These are phyloP conservation scores for Amphiprion ocellaris DNA, from an alignment of 2,113 vertebrate genomes.

Conservation along the genomic window DNA sequence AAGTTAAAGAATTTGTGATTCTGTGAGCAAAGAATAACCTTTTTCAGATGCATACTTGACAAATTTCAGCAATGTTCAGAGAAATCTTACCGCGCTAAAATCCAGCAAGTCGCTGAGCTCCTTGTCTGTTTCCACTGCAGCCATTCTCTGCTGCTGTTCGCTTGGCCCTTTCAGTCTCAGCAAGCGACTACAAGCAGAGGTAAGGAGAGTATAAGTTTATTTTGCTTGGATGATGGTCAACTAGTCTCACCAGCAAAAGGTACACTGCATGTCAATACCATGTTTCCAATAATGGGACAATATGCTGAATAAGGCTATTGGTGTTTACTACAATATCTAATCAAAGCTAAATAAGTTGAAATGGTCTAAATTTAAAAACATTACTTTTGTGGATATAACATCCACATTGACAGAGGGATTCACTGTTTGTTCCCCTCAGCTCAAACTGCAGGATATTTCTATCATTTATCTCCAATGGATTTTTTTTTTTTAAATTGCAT, in stretches of 20 bases:
- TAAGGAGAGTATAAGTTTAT: constrained; percentile 53
- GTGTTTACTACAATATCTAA: background rate
- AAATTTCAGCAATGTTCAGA: constrained; percentile 40
- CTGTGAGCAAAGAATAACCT: constrained; percentile 12
- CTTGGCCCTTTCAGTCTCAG: constrained; percentile 87
- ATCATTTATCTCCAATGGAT: too few relatives aligned
- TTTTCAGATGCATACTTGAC: constrained; percentile 13
- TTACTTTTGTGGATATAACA: background rate
- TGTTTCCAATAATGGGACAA: background rate
- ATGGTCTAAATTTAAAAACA: background rate
- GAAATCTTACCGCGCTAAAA: constrained; percentile 94
- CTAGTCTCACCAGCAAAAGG: constrained; percentile 16
- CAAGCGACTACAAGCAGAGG: constrained; percentile 76
- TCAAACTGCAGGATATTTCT: background rate
- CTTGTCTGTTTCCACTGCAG: constrained; percentile 96
- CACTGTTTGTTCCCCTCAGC: background rate
- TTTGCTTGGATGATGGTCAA: constrained; percentile 5
- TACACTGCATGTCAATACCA: background rate
- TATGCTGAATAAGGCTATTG: background rate
- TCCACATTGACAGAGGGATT: background rate
- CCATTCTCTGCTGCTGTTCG: constrained; percentile 90
- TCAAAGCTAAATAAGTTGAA: background rate
- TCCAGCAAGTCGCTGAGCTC: constrained; percentile 98
- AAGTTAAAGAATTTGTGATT: constrained; percentile 6
- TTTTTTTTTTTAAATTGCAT: background rate